Conservation (phyloP, 1,140 invertebrate species). For the Zaprionus africanus region DNA sequence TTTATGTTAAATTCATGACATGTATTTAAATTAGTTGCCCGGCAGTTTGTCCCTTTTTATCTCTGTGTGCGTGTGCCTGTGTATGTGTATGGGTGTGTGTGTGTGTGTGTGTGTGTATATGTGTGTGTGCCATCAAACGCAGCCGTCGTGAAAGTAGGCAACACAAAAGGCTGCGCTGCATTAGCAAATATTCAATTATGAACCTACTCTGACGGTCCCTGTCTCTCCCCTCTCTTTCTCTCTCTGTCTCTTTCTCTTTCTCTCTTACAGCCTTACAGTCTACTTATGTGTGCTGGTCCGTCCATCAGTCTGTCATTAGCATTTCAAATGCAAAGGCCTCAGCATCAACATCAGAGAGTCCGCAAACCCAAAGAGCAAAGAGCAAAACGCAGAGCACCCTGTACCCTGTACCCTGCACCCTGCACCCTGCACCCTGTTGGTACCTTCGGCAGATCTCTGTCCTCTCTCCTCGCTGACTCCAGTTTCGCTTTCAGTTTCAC, state of each 20-base stretch:
- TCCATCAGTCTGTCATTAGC: conserved; percentile 59
- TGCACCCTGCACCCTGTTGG: not conserved
- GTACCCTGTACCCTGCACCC: not conserved
- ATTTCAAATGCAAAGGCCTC: conserved; percentile 51
- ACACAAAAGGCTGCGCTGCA: conserved; percentile 58
- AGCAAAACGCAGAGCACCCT: not conserved
- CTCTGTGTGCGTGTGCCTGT: not conserved
- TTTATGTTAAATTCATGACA: conserved; percentile 79
- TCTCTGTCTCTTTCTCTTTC: not conserved
- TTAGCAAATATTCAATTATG: conserved; percentile 76
- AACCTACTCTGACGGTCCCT: conserved; percentile 19
- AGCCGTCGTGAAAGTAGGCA: conserved; percentile 49
- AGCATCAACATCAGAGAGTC: conserved; percentile 4
- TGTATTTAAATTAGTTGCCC: conserved; percentile 77
- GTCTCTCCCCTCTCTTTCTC: not conserved
- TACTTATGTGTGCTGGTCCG: not conserved
- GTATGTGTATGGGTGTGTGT: conserved; percentile 19
- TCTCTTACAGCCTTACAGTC: not conserved
- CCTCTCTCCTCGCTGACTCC: not conserved
- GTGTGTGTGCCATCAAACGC: conserved; percentile 41
- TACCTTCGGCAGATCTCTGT: not conserved
- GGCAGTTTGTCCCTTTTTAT: conserved; percentile 60
- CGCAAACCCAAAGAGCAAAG: conserved; percentile 3
- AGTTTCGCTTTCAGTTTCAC: conserved; percentile 27
- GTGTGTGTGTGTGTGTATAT: conserved; percentile 23